These are phyloP conservation scores for Mylabris sibirica DNA, from an alignment of 2,888 invertebrate genomes.

Conservation along the genomic window DNA sequence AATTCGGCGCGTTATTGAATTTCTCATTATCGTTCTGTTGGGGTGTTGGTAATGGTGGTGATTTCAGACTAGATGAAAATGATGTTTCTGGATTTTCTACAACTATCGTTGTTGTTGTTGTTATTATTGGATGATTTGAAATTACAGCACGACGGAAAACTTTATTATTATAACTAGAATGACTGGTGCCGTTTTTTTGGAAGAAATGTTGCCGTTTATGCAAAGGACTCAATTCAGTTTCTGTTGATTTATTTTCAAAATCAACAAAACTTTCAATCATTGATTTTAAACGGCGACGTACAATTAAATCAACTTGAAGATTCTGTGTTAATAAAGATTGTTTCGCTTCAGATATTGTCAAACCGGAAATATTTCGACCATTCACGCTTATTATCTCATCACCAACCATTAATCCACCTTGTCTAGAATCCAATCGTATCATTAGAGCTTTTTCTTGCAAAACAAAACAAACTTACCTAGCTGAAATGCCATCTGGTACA, in stretches of 20 bases:
- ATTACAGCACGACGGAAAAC: constrained; percentile 34
- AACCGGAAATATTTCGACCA: constrained; percentile 77
- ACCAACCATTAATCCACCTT: constrained; percentile 86
- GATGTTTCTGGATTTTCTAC: constrained; percentile 52
- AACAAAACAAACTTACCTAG: constrained; percentile 45
- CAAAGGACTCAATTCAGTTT: constrained; percentile 47
- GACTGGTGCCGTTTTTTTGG: constrained; percentile 69
- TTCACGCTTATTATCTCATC: constrained; percentile 96
- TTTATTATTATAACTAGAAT: constrained; percentile 67
- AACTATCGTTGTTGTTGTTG: constrained; percentile 17
- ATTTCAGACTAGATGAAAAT: constrained; percentile 37
- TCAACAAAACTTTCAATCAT: constrained; percentile 76
- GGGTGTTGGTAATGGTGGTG: neutral
- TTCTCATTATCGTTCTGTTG: constrained; percentile 21
- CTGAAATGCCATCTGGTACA: constrained; percentile 73
- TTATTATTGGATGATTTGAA: constrained; percentile 11
- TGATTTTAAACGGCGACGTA: constrained; percentile 62
- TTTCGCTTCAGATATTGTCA: constrained; percentile 74
- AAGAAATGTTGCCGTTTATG: constrained; percentile 65
- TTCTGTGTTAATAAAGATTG: constrained; percentile 70
- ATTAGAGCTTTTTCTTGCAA: too few relatives aligned
- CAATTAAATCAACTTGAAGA: constrained; percentile 72
- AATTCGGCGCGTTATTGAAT: constrained; percentile 62
- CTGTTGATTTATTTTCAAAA: constrained; percentile 64
- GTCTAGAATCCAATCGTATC: constrained; percentile 62